phyloP scores from a whole-genome alignment of 2,888 invertebrate genomes.

The Cyclophora albipunctata region DNA sequence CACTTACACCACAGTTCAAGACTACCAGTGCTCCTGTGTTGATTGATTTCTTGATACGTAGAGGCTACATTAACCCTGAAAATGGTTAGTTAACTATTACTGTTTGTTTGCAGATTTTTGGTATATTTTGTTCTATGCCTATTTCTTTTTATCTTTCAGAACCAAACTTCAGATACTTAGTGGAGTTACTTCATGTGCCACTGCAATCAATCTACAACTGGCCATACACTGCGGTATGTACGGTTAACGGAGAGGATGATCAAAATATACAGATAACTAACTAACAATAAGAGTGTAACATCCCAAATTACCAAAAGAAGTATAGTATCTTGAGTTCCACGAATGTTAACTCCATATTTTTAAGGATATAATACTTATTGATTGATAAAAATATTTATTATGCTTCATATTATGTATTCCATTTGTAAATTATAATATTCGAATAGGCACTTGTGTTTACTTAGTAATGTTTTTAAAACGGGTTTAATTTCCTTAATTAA shows the following conservation, averaged over 20 bases:
- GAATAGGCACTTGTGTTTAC: too few species aligned
- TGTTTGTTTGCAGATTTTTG: too few species aligned
- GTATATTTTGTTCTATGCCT: too few species aligned
- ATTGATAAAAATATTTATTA: too few species aligned
- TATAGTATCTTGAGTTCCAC: constrained; percentile 4
- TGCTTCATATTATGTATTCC: too few species aligned
- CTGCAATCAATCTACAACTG: constrained; percentile 86
- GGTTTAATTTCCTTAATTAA: neutral
- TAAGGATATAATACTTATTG: too few species aligned
- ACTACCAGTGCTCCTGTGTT: constrained; percentile 94
- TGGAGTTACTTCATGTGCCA: constrained; percentile 91
- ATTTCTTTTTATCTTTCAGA: constrained; percentile 74
- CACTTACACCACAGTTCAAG: constrained; percentile 90
- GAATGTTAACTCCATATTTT: too few species aligned
- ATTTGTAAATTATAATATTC: too few species aligned
- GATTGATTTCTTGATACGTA: constrained; percentile 93
- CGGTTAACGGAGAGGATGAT: constrained; percentile 54
- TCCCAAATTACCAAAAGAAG: constrained; percentile 1
- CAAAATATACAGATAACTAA: constrained; percentile 34
- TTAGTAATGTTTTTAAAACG: neutral
- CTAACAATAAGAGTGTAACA: constrained; percentile 15
- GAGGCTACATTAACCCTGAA: constrained; percentile 91
- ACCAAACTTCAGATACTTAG: constrained; percentile 86
- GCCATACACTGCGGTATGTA: constrained; percentile 45
- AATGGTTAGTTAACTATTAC: constrained; percentile 77